phyloP scores from a whole-genome alignment of 2,113 vertebrate genomes.

The Rallus limicola region DNA sequence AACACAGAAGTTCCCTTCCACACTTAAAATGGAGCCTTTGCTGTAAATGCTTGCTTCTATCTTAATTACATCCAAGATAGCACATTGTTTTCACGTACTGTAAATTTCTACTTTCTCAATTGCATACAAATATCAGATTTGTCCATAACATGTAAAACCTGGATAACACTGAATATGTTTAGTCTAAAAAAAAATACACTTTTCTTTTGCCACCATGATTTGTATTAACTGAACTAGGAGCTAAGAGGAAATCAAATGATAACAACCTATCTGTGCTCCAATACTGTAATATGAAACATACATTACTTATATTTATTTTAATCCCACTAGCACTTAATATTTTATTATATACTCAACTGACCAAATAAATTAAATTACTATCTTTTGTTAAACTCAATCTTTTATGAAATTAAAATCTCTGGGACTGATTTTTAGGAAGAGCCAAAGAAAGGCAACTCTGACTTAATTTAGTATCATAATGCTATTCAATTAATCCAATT shows the following conservation, averaged over 20 bases:
- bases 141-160: not conserved
- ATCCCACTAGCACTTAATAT: not conserved
- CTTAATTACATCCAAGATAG: not conserved
- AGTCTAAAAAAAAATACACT: not conserved
- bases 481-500: not conserved
- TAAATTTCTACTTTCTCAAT: not conserved
- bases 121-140: not conserved
- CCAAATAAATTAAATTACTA: not conserved
- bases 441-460: not conserved
- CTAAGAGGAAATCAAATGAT: not conserved
- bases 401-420: not conserved
- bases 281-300: not conserved
- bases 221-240: not conserved
- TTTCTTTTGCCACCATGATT: not conserved
- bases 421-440: not conserved
- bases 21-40: not conserved
- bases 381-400: not conserved
- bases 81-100: not conserved
- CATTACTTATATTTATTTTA: not conserved
- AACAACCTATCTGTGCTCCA: not conserved
- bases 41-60: not conserved
- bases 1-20: not conserved
- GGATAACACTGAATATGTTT: not conserved
- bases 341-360: not conserved
- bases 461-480: not conserved